phyloP scores from a whole-genome alignment of 2,113 vertebrate species.

The Lophura nycthemera region DNA sequence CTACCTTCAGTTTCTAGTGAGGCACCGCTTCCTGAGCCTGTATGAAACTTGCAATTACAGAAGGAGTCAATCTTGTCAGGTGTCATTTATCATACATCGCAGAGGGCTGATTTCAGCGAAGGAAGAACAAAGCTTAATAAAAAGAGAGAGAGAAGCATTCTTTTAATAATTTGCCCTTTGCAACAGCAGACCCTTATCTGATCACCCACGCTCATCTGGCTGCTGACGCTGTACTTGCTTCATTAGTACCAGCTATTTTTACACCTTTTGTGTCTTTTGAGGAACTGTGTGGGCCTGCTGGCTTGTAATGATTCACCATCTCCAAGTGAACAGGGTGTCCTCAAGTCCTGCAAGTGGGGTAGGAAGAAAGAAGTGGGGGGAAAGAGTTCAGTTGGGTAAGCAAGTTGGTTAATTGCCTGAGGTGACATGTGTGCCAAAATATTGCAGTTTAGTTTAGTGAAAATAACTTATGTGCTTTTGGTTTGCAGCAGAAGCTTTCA shows the following conservation, averaged over 20 bases:
- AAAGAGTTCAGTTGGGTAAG: slow-evolving; percentile 9
- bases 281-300: slow-evolving; percentile 88
- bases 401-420: slow-evolving; percentile 6
- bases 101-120: slow-evolving; percentile 66
- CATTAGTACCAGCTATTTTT: slow-evolving; percentile 89
- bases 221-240: slow-evolving; percentile 86
- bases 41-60: slow-evolving; percentile 69
- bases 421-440: neutral
- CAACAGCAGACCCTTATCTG: slow-evolving; percentile 78
- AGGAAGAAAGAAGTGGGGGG: neutral
- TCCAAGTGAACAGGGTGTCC: slow-evolving; percentile 75
- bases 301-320: slow-evolving; percentile 87
- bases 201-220: slow-evolving; percentile 90
- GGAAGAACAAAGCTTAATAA: slow-evolving; percentile 75
- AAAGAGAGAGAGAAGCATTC: slow-evolving; percentile 70
- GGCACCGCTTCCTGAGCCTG: slow-evolving; percentile 32
- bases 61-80: slow-evolving; percentile 64
- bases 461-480: neutral
- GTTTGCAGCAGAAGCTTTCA: neutral
- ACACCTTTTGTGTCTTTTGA: slow-evolving; percentile 93
- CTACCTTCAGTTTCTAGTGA: slow-evolving; percentile 39
- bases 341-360: slow-evolving; percentile 11
- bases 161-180: slow-evolving; percentile 86
- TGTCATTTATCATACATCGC: slow-evolving; percentile 70
- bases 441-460: neutral